Conservation (phyloP, 2,113 vertebrate species). For the Onychostruthus taczanowskii region DNA sequence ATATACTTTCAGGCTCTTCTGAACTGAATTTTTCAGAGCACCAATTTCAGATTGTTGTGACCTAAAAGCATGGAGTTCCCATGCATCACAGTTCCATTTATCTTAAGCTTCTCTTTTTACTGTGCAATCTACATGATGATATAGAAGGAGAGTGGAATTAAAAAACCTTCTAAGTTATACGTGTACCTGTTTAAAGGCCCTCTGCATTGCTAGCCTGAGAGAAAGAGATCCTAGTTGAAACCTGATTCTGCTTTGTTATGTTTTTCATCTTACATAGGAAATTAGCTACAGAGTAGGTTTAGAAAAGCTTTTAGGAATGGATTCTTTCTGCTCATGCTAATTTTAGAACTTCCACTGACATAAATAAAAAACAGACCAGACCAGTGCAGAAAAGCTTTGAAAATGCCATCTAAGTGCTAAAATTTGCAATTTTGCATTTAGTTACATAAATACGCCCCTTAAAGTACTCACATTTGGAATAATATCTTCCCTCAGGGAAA, state of each 20-base stretch:
- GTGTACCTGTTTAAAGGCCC: background rate
- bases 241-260: background rate
- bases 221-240: background rate
- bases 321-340: background rate
- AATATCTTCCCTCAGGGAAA: background rate
- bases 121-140: background rate
- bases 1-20: background rate
- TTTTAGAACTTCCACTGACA: background rate
- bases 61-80: background rate
- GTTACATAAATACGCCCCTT: background rate
- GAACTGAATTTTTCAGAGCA: background rate
- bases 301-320: background rate
- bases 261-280: background rate
- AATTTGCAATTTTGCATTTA: background rate
- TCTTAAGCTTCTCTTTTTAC: background rate
- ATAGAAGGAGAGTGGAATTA: background rate
- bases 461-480: background rate
- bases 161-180: background rate
- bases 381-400: background rate
- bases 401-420: background rate
- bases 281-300: background rate
- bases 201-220: background rate
- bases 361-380: background rate
- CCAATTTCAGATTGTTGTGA: background rate
- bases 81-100: background rate